Conservation (phyloP, 2,888 invertebrate genomes). For the Argynnis bischoffii region DNA sequence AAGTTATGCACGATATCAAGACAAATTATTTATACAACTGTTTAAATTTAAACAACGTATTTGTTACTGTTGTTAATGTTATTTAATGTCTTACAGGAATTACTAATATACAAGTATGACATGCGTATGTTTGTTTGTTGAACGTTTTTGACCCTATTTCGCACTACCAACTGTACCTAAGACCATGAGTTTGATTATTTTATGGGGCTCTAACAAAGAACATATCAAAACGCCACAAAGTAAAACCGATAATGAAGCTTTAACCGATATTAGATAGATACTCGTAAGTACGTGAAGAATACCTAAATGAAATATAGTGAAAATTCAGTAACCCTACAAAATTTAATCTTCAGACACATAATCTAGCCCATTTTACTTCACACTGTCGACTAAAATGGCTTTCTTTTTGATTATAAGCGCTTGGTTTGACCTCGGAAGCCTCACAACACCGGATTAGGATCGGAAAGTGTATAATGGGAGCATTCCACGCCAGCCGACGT, state of each 20-base stretch:
- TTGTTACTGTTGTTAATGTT: not conserved
- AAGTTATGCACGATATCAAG: slow-evolving; percentile 17
- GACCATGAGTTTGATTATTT: too few relatives aligned
- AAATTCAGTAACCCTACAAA: not conserved
- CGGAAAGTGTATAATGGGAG: slow-evolving; percentile 38
- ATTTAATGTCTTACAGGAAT: not conserved
- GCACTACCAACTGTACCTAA: too few relatives aligned
- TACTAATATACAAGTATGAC: too few relatives aligned
- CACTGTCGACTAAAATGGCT: not conserved
- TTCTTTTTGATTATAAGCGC: slow-evolving; percentile 25
- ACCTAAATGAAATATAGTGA: too few relatives aligned
- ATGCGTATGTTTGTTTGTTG: too few relatives aligned
- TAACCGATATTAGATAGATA: too few relatives aligned
- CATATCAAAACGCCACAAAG: too few relatives aligned
- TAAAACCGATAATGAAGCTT: too few relatives aligned
- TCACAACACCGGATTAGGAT: slow-evolving; percentile 38
- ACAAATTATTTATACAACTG: slow-evolving; percentile 26
- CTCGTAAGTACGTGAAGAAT: too few relatives aligned
- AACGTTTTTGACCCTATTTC: too few relatives aligned
- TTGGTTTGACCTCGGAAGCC: slow-evolving; percentile 39
- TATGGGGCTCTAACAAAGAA: too few relatives aligned
- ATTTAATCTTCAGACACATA: slow-evolving; percentile 1
- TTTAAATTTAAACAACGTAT: slow-evolving; percentile 12
- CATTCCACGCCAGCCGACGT: slow-evolving; percentile 34
- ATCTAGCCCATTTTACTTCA: too few relatives aligned